Percentiles rank a stretch among this genome's conserved stretches.
Evolutionary conservation across 2,113 vertebrate species (phyloP).

Genomic region (Aleadryas rufinucha): DNA sequence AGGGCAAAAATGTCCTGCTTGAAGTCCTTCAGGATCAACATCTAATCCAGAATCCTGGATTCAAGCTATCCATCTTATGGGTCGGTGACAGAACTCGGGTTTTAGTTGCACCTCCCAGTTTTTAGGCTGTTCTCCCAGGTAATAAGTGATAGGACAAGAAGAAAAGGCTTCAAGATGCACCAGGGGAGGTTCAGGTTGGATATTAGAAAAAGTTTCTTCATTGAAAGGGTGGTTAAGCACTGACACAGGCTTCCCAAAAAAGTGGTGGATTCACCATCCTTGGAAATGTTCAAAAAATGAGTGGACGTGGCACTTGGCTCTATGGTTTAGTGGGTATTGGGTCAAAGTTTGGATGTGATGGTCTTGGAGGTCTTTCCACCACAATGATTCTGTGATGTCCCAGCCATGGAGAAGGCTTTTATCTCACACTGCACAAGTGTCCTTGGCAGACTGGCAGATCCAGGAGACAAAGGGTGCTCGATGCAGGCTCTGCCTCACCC

Average conservation of each 20-base stretch:
- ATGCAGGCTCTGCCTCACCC: not conserved
- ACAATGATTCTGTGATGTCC: not conserved
- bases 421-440: not conserved
- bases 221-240: not conserved
- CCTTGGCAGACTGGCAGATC: not conserved
- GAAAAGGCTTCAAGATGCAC: not conserved
- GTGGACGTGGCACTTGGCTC: not conserved
- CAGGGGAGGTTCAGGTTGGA: not conserved
- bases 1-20: not conserved
- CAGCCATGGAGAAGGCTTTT: not conserved
- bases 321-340: not conserved
- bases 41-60: not conserved
- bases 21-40: not conserved
- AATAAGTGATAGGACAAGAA: not conserved
- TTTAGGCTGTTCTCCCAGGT: not conserved
- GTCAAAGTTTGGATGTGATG: not conserved
- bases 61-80: rapidly evolving
- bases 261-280: not conserved
- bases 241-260: not conserved
- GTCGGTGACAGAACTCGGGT: not conserved
- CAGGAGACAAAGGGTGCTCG: not conserved
- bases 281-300: not conserved
- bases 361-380: not conserved
- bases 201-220: not conserved
- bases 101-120: not conserved